These are phyloP conservation scores for Eilema depressum DNA, from an alignment of 2,888 invertebrate genomes.

Conservation along the genomic window DNA sequence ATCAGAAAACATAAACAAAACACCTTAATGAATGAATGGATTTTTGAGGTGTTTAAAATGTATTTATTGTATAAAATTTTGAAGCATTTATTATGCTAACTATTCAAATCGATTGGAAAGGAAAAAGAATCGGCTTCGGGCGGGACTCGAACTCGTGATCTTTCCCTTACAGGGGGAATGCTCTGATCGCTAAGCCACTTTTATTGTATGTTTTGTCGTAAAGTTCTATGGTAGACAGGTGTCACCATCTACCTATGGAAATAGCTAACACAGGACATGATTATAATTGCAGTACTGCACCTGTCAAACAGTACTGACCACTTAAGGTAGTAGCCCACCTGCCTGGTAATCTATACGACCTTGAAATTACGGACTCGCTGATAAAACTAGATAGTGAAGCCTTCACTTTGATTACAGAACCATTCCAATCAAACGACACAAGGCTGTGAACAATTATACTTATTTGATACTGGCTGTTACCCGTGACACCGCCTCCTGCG, in stretches of 20 bases:
- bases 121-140: too few relatives aligned
- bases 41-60: too few relatives aligned
- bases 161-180: too few relatives aligned
- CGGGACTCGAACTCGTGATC: too few relatives aligned
- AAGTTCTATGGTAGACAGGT: not conserved
- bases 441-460: not conserved
- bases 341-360: not conserved
- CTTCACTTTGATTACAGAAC: not conserved
- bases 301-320: slow-evolving; percentile 7
- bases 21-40: too few relatives aligned
- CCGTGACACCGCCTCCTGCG: too few relatives aligned
- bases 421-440: not conserved
- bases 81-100: too few relatives aligned
- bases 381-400: not conserved
- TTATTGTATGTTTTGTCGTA: not conserved
- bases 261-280: not conserved
- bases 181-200: too few relatives aligned
- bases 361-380: not conserved
- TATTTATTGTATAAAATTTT: too few relatives aligned
- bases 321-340: slow-evolving; percentile 3
- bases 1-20: too few relatives aligned
- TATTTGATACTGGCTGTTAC: too few relatives aligned
- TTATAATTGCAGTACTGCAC: slow-evolving; percentile 10
- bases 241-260: not conserved
- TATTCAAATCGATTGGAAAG: too few relatives aligned